Evolutionary conservation across 1,140 invertebrate genomes (phyloP).

Genomic region (Apis florea): DNA sequence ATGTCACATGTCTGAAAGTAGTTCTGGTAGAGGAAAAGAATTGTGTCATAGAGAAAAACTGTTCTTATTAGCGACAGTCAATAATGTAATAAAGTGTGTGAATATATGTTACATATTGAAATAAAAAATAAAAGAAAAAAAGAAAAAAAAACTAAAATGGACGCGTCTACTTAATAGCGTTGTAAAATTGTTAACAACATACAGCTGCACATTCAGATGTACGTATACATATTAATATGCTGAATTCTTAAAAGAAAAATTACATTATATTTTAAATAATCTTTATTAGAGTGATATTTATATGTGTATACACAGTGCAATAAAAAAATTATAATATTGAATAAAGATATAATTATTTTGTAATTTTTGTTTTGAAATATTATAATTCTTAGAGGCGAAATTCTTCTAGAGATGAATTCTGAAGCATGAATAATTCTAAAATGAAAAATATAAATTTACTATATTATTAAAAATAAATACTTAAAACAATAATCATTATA

Average conservation of each 20-base stretch:
- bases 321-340: neutral
- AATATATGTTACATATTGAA: conserved; percentile 29
- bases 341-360: neutral
- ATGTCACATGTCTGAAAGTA: conserved; percentile 9
- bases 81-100: conserved; percentile 19
- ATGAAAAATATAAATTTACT: too few species aligned
- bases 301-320: neutral
- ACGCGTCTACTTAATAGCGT: conserved; percentile 1
- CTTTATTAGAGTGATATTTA: neutral
- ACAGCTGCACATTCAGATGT: neutral
- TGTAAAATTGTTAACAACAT: conserved; percentile 27
- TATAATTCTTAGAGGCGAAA: too few species aligned
- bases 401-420: too few species aligned
- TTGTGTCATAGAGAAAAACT: conserved; percentile 9
- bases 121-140: neutral
- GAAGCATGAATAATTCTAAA: too few species aligned
- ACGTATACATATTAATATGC: neutral
- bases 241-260: neutral
- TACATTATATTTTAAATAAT: neutral
- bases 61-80: conserved; percentile 14
- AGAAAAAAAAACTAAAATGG: neutral
- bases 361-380: too few species aligned
- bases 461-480: too few species aligned
- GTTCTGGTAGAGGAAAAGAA: neutral
- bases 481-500: too few species aligned